Percentiles rank a stretch among this genome's conserved stretches.
phyloP scores from a whole-genome alignment of 2,113 vertebrate species.

The Campylomormyrus numenius region DNA sequence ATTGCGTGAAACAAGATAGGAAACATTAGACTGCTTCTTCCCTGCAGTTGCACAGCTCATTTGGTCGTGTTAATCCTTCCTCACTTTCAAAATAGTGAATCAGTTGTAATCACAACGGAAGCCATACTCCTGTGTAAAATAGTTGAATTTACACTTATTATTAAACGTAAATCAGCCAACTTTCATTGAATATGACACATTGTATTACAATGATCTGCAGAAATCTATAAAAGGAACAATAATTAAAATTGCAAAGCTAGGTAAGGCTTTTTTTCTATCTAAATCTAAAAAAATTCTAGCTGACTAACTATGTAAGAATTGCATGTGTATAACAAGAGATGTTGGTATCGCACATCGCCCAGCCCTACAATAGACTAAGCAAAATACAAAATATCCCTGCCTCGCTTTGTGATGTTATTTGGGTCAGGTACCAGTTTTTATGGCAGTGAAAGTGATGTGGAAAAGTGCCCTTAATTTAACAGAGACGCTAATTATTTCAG shows the following conservation, averaged over 20 bases:
- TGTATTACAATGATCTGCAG: not conserved
- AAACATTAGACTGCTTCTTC: not conserved
- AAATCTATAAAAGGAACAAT: not conserved
- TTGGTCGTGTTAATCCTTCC: not conserved
- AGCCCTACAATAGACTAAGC: too few species aligned
- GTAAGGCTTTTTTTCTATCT: too few species aligned
- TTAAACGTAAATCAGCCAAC: not conserved
- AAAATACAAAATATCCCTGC: too few species aligned
- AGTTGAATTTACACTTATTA: not conserved
- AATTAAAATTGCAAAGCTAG: too few species aligned
- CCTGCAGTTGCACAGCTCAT: not conserved
- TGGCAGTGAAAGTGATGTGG: too few species aligned
- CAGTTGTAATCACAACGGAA: not conserved
- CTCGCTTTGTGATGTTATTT: too few species aligned
- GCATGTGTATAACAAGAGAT: too few species aligned
- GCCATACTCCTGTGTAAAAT: not conserved
- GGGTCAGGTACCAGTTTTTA: too few species aligned
- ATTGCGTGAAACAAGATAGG: not conserved
- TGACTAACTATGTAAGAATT: too few species aligned
- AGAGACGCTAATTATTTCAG: not conserved
- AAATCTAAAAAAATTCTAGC: too few species aligned
- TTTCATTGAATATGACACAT: not conserved
- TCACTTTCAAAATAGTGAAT: not conserved
- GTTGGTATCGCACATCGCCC: too few species aligned
- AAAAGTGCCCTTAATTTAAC: not conserved